A percentile compares a stretch with the other conserved stretches of the same genome.
These are phyloP conservation scores for Actinia tenebrosa DNA, from an alignment of 64 coral and sea anemone genomes.

Conservation along the genomic window DNA sequence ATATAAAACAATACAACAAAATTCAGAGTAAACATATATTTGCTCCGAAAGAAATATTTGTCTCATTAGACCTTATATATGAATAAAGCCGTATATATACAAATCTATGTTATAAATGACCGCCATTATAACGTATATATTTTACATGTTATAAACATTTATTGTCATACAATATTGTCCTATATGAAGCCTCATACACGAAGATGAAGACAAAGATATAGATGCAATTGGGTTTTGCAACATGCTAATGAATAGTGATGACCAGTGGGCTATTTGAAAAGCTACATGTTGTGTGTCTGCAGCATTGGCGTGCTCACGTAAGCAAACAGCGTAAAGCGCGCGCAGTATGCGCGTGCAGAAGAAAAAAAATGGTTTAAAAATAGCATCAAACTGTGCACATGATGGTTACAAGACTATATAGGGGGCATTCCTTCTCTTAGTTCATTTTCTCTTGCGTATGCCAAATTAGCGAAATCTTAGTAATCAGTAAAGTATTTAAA, in stretches of 20 bases:
- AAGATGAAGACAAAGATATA: neutral
- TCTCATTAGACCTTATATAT: slow-evolving; percentile 4
- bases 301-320: neutral
- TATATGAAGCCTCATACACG: too few species aligned
- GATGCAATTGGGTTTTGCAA: neutral
- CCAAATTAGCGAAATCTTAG: too few species aligned
- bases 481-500: too few species aligned
- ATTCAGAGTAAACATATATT: slow-evolving; percentile 1
- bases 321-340: too few species aligned
- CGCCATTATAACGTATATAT: neutral
- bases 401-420: too few species aligned
- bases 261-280: neutral
- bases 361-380: too few species aligned
- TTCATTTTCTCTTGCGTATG: too few species aligned
- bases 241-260: neutral
- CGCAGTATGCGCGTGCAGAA: too few species aligned
- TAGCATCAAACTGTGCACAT: too few species aligned
- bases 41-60: neutral
- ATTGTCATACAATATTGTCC: too few species aligned
- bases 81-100: slow-evolving; percentile 1
- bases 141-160: too few species aligned
- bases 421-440: too few species aligned
- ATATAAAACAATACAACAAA: neutral
- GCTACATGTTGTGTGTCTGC: neutral
- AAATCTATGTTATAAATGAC: neutral